Percentiles rank a stretch among this genome's conserved stretches.
phyloP scores from a whole-genome alignment of 2,113 vertebrate genomes.

The Protobothrops flavoviridis region DNA sequence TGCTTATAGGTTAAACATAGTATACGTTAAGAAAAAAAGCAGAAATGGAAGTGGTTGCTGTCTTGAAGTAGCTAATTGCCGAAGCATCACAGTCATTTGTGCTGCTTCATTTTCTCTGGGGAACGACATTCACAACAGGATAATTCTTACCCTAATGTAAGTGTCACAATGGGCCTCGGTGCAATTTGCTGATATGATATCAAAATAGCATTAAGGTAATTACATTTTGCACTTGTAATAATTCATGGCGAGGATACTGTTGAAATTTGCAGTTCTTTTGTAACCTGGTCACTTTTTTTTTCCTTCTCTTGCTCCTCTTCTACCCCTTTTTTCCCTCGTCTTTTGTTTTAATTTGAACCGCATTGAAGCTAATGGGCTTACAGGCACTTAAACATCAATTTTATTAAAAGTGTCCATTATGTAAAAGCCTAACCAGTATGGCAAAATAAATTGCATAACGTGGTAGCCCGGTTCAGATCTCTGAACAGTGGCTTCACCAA shows the following conservation, averaged over 20 bases:
- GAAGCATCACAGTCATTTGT: constrained; percentile 54
- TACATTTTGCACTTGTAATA: constrained; percentile 71
- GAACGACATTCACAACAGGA: constrained; percentile 66
- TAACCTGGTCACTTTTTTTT: constrained; percentile 57
- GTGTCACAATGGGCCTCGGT: constrained; percentile 67
- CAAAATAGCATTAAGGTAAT: constrained; percentile 83
- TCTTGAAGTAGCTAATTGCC: constrained; percentile 67
- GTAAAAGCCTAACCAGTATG: constrained; percentile 18
- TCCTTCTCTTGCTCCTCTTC: constrained; percentile 18
- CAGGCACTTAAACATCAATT: constrained; percentile 59
- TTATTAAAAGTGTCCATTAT: constrained; percentile 43
- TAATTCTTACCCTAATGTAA: constrained; percentile 72
- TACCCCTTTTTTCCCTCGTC: constrained; percentile 7
- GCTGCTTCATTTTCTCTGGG: constrained; percentile 64
- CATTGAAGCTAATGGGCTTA: constrained; percentile 58
- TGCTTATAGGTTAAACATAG: constrained; percentile 72
- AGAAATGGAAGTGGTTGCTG: constrained; percentile 52
- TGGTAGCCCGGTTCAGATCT: constrained; percentile 6
- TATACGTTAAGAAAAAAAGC: background rate
- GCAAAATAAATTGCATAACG: constrained; percentile 14
- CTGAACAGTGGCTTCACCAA: background rate
- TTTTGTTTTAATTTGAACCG: constrained; percentile 48
- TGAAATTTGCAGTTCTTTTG: constrained; percentile 57
- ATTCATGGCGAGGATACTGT: constrained; percentile 67
- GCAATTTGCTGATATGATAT: constrained; percentile 80